Conservation (phyloP, 2,113 vertebrate genomes). For the Centrocercus urophasianus region DNA sequence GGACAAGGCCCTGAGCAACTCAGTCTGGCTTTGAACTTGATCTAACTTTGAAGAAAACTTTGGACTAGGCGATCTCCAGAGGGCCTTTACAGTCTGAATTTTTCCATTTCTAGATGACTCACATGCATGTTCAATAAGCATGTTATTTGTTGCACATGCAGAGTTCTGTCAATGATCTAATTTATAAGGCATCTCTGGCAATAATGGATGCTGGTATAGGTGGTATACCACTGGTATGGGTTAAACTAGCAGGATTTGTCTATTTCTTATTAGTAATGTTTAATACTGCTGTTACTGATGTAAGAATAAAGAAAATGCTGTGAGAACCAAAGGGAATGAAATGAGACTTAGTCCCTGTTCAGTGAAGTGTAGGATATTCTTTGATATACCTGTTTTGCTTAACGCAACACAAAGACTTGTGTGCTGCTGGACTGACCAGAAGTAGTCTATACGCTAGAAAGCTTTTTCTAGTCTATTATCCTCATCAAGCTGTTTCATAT, state of each 20-base stretch:
- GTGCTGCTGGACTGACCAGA: not conserved
- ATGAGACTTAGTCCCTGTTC: not conserved
- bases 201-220: not conserved
- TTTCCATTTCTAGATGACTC: not conserved
- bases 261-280: not conserved
- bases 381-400: not conserved
- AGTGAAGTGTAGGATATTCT: not conserved
- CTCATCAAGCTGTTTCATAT: not conserved
- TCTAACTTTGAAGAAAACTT: not conserved
- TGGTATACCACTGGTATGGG: not conserved
- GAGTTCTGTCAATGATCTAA: slow-evolving; percentile 2
- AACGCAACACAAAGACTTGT: not conserved
- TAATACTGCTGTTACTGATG: not conserved
- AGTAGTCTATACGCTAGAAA: not conserved
- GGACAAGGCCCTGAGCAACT: not conserved
- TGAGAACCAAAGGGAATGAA: not conserved
- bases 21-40: not conserved
- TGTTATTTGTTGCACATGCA: slow-evolving; percentile 6
- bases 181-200: rapidly evolving
- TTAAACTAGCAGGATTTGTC: not conserved
- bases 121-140: not conserved
- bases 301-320: not conserved
- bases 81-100: not conserved
- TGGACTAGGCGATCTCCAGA: not conserved
- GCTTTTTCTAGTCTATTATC: not conserved